Percentiles rank a stretch among this genome's conserved stretches.
These are phyloP conservation scores for Catharus ustulatus DNA, from an alignment of 2,797 vertebrate genomes.

Conservation along the genomic window DNA sequence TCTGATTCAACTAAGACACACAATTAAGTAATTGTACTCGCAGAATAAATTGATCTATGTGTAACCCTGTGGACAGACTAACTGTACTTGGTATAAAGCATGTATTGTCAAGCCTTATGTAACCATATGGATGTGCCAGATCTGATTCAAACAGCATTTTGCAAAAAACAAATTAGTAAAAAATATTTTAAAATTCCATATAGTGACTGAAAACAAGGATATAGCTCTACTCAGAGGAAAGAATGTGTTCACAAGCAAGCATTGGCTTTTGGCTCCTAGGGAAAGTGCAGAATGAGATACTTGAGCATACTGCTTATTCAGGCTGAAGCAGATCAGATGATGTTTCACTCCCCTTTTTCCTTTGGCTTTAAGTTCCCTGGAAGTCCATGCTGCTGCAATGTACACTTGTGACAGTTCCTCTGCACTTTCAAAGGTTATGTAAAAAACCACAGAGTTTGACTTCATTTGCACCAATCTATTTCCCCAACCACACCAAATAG, in stretches of 20 bases:
- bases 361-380: neutral
- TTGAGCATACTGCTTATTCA: neutral
- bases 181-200: neutral
- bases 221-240: neutral
- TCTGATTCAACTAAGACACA: slow-evolving; percentile 44
- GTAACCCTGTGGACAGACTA: neutral
- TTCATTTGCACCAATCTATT: neutral
- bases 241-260: neutral
- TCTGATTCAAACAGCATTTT: slow-evolving; percentile 16
- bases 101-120: neutral
- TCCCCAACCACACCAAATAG: neutral
- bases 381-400: neutral
- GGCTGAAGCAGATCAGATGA: slow-evolving; percentile 6
- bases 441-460: neutral
- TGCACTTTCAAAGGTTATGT: neutral
- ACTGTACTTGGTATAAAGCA: neutral
- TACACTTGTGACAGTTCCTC: neutral
- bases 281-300: neutral
- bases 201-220: neutral
- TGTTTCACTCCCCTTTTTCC: neutral
- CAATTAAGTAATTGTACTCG: slow-evolving; percentile 15
- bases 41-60: slow-evolving; percentile 39
- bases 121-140: neutral
- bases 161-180: slow-evolving; percentile 13
- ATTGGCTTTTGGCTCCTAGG: neutral